phyloP scores from a whole-genome alignment of 1,140 invertebrate genomes.

The Drosophila ananassae region DNA sequence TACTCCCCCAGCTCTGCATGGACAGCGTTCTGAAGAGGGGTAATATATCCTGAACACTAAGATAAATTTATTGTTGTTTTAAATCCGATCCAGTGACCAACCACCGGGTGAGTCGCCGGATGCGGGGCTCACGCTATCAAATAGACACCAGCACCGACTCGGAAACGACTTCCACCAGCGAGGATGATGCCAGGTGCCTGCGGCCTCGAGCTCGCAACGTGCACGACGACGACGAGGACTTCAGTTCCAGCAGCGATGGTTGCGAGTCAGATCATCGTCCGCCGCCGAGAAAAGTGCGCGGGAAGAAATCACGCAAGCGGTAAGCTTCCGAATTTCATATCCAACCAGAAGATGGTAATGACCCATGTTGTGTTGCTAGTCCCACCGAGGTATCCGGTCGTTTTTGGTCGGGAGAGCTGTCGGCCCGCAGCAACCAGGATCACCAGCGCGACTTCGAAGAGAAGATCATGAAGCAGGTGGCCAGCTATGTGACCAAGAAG shows the following conservation, averaged over 20 bases:
- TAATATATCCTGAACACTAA: neutral
- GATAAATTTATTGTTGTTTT: too few species aligned
- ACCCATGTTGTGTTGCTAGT: slow-evolving; percentile 11
- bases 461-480: slow-evolving; percentile 88
- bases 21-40: slow-evolving; percentile 58
- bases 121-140: slow-evolving; percentile 51
- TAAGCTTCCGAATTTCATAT: neutral
- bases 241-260: slow-evolving; percentile 78
- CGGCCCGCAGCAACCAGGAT: slow-evolving; percentile 92
- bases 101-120: slow-evolving; percentile 59
- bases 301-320: slow-evolving; percentile 67
- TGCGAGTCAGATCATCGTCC: slow-evolving; percentile 76
- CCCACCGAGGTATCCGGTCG: slow-evolving; percentile 83
- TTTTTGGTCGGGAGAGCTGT: slow-evolving; percentile 89
- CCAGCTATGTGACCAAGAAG: slow-evolving; percentile 86
- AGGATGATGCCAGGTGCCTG: slow-evolving; percentile 49
- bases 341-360: too few species aligned
- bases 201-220: slow-evolving; percentile 42
- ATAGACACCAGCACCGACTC: slow-evolving; percentile 76
- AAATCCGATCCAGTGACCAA: slow-evolving; percentile 49
- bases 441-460: slow-evolving; percentile 93
- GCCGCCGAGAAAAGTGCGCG: slow-evolving; percentile 51
- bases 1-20: slow-evolving; percentile 74
- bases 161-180: slow-evolving; percentile 72
- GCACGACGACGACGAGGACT: slow-evolving; percentile 48